Evolutionary conservation across 2,888 invertebrate species (phyloP).

Genomic region (Andrena chrysosceles): DNA sequence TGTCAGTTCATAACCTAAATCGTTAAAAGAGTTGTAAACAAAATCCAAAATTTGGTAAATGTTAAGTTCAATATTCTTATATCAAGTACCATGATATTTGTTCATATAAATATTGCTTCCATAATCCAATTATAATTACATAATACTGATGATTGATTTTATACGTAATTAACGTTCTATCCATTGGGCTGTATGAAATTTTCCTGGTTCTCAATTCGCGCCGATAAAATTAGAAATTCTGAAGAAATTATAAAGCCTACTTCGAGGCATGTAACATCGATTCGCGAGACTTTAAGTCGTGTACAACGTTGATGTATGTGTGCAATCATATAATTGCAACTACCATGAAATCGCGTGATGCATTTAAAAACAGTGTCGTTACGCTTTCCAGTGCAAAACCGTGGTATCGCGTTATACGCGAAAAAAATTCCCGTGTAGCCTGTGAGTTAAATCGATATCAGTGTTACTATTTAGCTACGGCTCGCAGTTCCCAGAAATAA

Average conservation of each 20-base stretch:
- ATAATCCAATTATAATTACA: too few species aligned
- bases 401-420: conserved; percentile 34
- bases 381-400: conserved; percentile 46
- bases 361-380: conserved; percentile 51
- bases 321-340: not conserved
- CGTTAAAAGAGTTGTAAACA: too few species aligned
- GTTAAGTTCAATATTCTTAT: too few species aligned
- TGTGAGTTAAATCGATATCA: conserved; percentile 17
- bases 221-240: conserved; percentile 4
- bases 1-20: too few species aligned
- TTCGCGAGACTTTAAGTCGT: conserved; percentile 12
- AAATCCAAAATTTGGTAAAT: too few species aligned
- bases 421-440: conserved; percentile 25
- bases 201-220: not conserved
- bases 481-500: not conserved
- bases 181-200: not conserved
- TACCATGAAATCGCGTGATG: conserved; percentile 46
- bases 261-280: not conserved
- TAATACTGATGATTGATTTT: too few species aligned
- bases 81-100: too few species aligned
- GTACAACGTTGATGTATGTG: not conserved
- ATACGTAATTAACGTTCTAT: too few species aligned
- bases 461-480: not conserved
- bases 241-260: conserved; percentile 21
- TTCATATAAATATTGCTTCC: too few species aligned